These are phyloP conservation scores for Agonum fuliginosum DNA, from an alignment of 2,888 invertebrate genomes.

Conservation along the genomic window DNA sequence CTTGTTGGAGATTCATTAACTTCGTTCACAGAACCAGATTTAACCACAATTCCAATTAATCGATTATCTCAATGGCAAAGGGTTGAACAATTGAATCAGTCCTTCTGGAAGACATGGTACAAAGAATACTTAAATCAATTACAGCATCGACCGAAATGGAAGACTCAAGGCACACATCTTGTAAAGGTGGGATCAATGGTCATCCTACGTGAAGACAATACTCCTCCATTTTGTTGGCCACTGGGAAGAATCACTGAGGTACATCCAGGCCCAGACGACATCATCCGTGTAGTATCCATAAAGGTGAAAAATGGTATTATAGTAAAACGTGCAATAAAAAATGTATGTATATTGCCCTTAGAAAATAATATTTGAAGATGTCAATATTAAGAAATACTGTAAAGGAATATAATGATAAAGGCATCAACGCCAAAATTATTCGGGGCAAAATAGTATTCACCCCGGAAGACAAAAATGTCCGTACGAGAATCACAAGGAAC, in stretches of 20 bases:
- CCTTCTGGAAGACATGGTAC: conserved; percentile 62
- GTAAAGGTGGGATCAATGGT: background rate
- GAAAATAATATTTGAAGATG: too few species aligned
- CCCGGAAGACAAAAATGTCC: too few species aligned
- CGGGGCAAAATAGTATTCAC: too few species aligned
- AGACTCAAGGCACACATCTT: background rate
- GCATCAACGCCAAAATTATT: too few species aligned
- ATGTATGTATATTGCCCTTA: too few species aligned
- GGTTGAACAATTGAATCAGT: conserved; percentile 55
- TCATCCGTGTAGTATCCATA: too few species aligned
- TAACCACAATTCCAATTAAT: conserved; percentile 45
- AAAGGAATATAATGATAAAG: too few species aligned
- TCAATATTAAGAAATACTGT: too few species aligned
- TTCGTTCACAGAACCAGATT: conserved; percentile 47
- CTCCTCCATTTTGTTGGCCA: background rate
- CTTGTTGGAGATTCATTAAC: conserved; percentile 57
- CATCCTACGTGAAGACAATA: background rate
- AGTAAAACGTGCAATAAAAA: too few species aligned
- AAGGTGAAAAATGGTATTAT: too few species aligned
- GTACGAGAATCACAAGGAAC: too few species aligned
- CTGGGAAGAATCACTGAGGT: background rate
- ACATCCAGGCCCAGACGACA: background rate
- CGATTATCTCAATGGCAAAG: conserved; percentile 60
- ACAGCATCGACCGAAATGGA: background rate
- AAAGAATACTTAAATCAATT: conserved; percentile 54